Conservation (phyloP, 2,888 invertebrate genomes). For the Steinernema hermaphroditum region DNA sequence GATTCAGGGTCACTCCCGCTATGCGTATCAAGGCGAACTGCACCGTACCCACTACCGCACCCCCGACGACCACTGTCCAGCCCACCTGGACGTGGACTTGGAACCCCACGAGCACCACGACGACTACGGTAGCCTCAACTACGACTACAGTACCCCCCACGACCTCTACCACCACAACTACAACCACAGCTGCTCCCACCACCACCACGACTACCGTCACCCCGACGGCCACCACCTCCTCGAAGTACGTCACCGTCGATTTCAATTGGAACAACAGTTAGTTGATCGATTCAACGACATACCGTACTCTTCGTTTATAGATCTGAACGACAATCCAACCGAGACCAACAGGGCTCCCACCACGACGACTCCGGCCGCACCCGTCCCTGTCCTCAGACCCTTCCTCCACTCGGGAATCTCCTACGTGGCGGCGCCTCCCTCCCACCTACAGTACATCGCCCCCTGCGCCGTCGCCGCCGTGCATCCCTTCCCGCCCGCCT, state of each 20-base stretch:
- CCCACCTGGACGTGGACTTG: conserved; percentile 28
- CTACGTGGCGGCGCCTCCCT: conserved; percentile 21
- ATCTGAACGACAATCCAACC: not conserved
- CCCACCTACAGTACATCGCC: not conserved
- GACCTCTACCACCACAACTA: conserved; percentile 24
- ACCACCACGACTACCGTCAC: conserved; percentile 26
- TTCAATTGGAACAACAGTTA: conserved; percentile 22
- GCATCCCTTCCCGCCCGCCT: not conserved
- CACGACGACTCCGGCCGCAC: not conserved
- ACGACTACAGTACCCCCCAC: not conserved
- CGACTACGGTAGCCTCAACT: not conserved
- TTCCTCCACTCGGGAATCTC: not conserved
- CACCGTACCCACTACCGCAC: conserved; percentile 10
- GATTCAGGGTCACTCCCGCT: conserved; percentile 43
- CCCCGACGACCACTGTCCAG: conserved; percentile 24
- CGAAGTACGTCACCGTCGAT: conserved; percentile 20
- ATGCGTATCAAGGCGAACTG: conserved; percentile 38
- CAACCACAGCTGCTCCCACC: not conserved
- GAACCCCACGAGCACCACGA: conserved; percentile 7
- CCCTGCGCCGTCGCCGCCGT: not conserved
- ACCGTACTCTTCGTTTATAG: not conserved
- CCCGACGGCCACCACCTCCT: conserved; percentile 20
- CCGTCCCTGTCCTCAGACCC: not conserved
- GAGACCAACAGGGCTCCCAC: conserved; percentile 1
- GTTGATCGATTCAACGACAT: not conserved